Evolutionary conservation across 2,113 vertebrate species (phyloP), one percentile per base, ranked within the genome.

Genomic region (Engraulis encrasicolus): DNA sequence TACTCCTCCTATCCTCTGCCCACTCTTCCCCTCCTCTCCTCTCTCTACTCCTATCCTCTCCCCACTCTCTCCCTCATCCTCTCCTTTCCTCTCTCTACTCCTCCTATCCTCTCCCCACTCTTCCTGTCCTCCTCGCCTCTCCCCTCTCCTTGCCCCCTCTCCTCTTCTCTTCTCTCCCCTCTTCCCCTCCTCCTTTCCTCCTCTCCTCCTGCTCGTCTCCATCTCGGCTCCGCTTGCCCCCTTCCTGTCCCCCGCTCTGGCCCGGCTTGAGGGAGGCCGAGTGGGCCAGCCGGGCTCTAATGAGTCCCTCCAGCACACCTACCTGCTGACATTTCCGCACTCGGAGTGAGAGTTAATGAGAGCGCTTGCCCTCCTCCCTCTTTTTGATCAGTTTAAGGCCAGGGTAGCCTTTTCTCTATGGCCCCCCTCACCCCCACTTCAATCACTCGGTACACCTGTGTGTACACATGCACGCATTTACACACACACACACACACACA

Each of bases 281-380:
- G 85, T 78, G 82, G 61, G 85, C 90, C 86, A 88, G 88, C 85
- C 82, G 45, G 85, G 86, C 86, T 93, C 92, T 91, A 93, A 92
- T 95, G 91, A 91, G 89, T 93, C 94, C 93, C 89, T 85, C 82
- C 87, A 90, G 87, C 92, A 90, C 37, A 61, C 84, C 84, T 84
- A 77, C 78, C n/a, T 86, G 77, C 83, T 91, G 89, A 92, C 92
- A 93, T 94, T 94, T 90, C 88, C 89, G 90, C 87, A 89, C 86
- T 83, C 71, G 61, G 77, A 83, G 85, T 92, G 15, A 19, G 81
- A 88, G 52, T 85, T 90, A 88, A 90, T 89, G 85, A 86, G 85
- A 49, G 84, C 85, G 50, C 81, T 82, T 86, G 85, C 89, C 85
- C 54, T 85, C 82, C 82, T 84, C 83, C 83, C 61, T 31, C 61